Conservation (phyloP, 2,797 vertebrate species). For the Steatocranus sp. region DNA sequence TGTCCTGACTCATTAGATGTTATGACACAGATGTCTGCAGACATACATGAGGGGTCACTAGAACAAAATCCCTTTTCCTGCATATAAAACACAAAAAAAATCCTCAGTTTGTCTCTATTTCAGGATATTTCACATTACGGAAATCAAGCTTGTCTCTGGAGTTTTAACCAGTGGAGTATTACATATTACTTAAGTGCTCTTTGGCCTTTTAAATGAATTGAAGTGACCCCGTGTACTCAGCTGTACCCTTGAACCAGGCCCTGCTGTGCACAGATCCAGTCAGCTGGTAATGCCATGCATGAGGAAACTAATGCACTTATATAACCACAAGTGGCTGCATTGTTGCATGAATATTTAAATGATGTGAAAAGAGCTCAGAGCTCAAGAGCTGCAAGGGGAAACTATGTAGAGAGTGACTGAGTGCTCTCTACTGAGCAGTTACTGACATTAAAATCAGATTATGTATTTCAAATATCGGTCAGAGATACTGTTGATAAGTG, state of each 20-base stretch:
- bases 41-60: not conserved
- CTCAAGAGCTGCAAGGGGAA: not conserved
- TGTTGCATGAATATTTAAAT: slow-evolving; percentile 52
- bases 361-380: slow-evolving; percentile 25
- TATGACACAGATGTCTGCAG: not conserved
- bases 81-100: not conserved
- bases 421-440: not conserved
- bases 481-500: not conserved
- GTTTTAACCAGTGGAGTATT: not conserved
- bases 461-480: not conserved
- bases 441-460: not conserved
- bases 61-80: not conserved
- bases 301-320: slow-evolving; percentile 62
- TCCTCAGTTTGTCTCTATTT: not conserved
- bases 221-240: slow-evolving; percentile 26
- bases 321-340: slow-evolving; percentile 57
- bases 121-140: not conserved
- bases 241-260: slow-evolving; percentile 12
- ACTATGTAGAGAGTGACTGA: not conserved
- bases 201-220: slow-evolving; percentile 47
- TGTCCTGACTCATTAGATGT: slow-evolving; percentile 9
- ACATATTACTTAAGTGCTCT: slow-evolving; percentile 7
- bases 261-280: slow-evolving; percentile 33
- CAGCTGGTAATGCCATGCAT: slow-evolving; percentile 48
- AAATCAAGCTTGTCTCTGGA: not conserved